Evolutionary conservation across 2,888 invertebrate genomes (phyloP).

Genomic region (Leptinotarsa peninsularis): DNA sequence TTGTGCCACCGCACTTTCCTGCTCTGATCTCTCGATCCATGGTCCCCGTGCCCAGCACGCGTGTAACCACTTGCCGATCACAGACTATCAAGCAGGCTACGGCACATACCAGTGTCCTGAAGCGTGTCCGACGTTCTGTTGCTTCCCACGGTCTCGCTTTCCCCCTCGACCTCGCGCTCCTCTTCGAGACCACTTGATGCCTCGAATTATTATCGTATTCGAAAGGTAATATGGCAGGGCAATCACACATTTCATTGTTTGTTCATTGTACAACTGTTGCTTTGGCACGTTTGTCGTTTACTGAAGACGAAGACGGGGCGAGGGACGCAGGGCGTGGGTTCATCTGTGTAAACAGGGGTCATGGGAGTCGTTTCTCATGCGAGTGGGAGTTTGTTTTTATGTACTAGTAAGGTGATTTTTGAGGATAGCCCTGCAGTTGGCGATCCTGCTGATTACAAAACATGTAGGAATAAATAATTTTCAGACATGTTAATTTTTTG

Average conservation of each 20-base stretch:
- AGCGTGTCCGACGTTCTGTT: constrained; percentile 64
- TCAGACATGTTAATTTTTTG: too few relatives aligned
- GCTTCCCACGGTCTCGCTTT: constrained; percentile 55
- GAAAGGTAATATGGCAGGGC: constrained; percentile 21
- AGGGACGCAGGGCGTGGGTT: background rate
- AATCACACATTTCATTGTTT: constrained; percentile 26
- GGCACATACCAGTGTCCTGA: constrained; percentile 58
- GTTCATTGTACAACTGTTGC: constrained; percentile 27
- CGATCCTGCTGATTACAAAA: background rate
- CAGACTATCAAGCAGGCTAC: constrained; percentile 52
- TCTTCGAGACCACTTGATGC: constrained; percentile 34
- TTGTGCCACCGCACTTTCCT: constrained; percentile 14
- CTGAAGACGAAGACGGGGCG: constrained; percentile 1
- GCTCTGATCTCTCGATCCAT: constrained; percentile 38
- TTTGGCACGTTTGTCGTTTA: constrained; percentile 25
- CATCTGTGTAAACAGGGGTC: constrained; percentile 16
- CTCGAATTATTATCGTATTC: constrained; percentile 34
- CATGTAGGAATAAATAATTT: too few relatives aligned
- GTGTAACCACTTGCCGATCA: constrained; percentile 57
- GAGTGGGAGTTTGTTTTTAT: background rate
- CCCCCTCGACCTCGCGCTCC: constrained; percentile 39
- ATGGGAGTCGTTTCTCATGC: background rate
- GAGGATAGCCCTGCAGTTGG: background rate
- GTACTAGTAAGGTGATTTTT: background rate
- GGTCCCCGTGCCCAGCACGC: constrained; percentile 61